Base-by-base conservation (phyloP, 2,888 invertebrate species). In the Habrosyne pyritoides region DNA sequence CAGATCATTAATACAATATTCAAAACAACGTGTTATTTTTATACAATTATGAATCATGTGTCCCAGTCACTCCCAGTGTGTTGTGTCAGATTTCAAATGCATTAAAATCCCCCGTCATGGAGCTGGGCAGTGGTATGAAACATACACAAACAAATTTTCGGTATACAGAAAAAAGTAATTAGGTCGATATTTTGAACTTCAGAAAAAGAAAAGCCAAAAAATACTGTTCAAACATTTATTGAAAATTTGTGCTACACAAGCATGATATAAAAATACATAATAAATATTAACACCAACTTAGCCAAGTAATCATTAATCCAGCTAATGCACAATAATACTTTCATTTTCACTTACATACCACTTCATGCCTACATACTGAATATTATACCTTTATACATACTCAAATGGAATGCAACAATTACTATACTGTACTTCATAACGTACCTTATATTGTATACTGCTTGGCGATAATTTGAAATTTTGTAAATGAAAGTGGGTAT, bases 161-260 rank as follows among this genome's bases (percentile, higher is more conserved):
- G n/a, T n/a, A n/a, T n/a, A n/a, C n/a, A n/a, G n/a, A n/a, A n/a
- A n/a, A n/a, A n/a, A n/a, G n/a, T n/a, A n/a, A n/a, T n/a, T n/a
- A n/a, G n/a, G n/a, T n/a, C n/a, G n/a, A n/a, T n/a, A n/a, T n/a
- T n/a, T 5, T 22, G 12, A 6, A n/a, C 22, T n/a, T 52, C 10
- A 46, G 10, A 10, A 36, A 54, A 53, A 49, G 52, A 63, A 63
- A 64, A 56, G 6, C 58, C 46, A n/a, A n/a, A 33, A 47, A 56
- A 56, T 65, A 75, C 67, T 72, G 81, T 84, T 85, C 87, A 90
- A 91, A 90, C 89, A 90, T 92, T 91, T 91, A 91, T 88, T 92
- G 89, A 88, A 89, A 87, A 89, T 92, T 91, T 92, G 91, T 92
- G 91, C 91, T 91, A 91, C 91, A 90, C 79, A 91, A 91, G 91